Conservation (phyloP, 2,888 invertebrate species). For the Griposia aprilina region DNA sequence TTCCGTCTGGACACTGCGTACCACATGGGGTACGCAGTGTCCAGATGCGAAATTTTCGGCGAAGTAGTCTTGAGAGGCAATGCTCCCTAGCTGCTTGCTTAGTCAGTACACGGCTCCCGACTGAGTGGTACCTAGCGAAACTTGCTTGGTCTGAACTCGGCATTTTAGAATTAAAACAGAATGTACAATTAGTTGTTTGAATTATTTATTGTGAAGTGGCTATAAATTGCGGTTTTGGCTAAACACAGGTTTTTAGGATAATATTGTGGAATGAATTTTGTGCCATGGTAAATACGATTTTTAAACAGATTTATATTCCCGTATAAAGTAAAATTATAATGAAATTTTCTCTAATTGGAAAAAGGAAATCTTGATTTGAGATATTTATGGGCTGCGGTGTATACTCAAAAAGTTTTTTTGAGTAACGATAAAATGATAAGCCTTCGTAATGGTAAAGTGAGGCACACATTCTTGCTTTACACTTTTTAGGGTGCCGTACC, state of each 20-base stretch:
- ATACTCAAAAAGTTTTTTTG: neutral
- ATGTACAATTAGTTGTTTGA: conserved; percentile 24
- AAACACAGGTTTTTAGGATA: conserved; percentile 36
- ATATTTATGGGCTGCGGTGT: neutral
- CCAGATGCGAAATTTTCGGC: too few relatives aligned
- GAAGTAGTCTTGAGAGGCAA: too few relatives aligned
- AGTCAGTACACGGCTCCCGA: neutral
- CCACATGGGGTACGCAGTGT: too few relatives aligned
- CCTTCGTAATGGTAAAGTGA: neutral
- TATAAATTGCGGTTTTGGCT: conserved; percentile 44
- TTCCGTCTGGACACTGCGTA: too few relatives aligned
- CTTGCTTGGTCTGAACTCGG: neutral
- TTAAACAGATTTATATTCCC: neutral
- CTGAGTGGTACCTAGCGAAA: too few relatives aligned
- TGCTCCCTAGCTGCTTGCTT: too few relatives aligned
- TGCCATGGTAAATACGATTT: neutral
- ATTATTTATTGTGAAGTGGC: conserved; percentile 38
- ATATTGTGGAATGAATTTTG: conserved; percentile 19
- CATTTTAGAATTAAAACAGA: conserved; percentile 27
- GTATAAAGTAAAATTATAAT: neutral
- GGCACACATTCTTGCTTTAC: too few relatives aligned
- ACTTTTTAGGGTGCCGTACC: too few relatives aligned
- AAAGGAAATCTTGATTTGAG: neutral
- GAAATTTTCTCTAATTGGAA: neutral
- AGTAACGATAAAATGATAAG: neutral